phyloP scores from a whole-genome alignment of 2,888 invertebrate species.

The Amphipyra tragopoginis region DNA sequence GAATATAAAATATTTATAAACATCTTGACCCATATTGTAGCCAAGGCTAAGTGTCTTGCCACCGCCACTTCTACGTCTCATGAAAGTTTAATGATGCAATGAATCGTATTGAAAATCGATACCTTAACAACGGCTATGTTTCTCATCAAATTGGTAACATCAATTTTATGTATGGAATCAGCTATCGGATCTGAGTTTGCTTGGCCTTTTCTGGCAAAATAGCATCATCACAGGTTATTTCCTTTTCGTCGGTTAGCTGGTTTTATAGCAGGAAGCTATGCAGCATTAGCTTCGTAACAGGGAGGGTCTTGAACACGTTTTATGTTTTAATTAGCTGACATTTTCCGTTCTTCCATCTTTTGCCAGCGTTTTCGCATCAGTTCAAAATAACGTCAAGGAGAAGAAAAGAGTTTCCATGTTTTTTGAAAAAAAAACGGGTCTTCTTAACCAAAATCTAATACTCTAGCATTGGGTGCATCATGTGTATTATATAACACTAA shows the following conservation, averaged over 20 bases:
- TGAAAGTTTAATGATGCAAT: constrained; percentile 69
- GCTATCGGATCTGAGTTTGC: neutral
- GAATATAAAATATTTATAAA: constrained; percentile 27
- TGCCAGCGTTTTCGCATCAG: too few relatives aligned
- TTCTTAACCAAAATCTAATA: neutral
- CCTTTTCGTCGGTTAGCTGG: too few relatives aligned
- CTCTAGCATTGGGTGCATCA: neutral
- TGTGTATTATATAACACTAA: constrained; percentile 29
- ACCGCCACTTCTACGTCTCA: constrained; percentile 57
- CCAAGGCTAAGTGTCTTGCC: constrained; percentile 28
- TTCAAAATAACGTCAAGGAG: too few relatives aligned
- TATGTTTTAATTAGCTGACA: too few relatives aligned
- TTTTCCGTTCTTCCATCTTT: too few relatives aligned
- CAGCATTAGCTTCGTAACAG: too few relatives aligned
- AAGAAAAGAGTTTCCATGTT: neutral
- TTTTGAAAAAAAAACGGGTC: too few relatives aligned
- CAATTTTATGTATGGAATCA: constrained; percentile 1
- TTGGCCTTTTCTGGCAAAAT: neutral
- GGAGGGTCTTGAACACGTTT: too few relatives aligned
- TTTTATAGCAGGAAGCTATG: too few relatives aligned
- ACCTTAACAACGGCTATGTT: constrained; percentile 36
- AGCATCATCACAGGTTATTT: too few relatives aligned
- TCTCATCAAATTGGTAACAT: constrained; percentile 26
- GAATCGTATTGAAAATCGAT: constrained; percentile 58
- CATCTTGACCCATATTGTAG: constrained; percentile 13